A percentile compares a stretch with the other conserved stretches of the same genome.
Conservation (phyloP, 2,888 invertebrate genomes). For the Linyphia triangularis region DNA sequence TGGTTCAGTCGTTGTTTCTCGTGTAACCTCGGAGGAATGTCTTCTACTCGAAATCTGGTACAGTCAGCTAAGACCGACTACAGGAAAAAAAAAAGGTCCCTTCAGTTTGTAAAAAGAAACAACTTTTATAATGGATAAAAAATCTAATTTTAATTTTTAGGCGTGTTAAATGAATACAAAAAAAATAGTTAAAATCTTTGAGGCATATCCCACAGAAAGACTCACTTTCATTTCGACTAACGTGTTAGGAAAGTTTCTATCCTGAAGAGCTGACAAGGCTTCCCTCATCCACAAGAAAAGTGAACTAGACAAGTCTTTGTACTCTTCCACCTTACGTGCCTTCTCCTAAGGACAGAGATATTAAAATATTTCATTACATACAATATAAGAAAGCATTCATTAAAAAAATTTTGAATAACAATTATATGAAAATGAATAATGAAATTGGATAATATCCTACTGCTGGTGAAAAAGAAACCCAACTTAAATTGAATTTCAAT, state of each 20-base stretch:
- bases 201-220: neutral
- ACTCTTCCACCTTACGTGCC: constrained; percentile 93
- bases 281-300: constrained; percentile 96
- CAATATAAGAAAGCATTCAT: too few species aligned
- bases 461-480: too few species aligned
- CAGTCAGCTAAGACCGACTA: constrained; percentile 89
- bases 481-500: too few species aligned
- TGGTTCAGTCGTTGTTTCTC: constrained; percentile 93
- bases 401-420: too few species aligned
- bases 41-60: constrained; percentile 94
- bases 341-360: too few species aligned
- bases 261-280: constrained; percentile 90
- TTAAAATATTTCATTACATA: too few species aligned
- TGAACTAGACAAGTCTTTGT: constrained; percentile 91
- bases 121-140: neutral
- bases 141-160: neutral
- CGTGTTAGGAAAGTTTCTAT: constrained; percentile 94
- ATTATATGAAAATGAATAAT: too few species aligned
- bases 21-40: constrained; percentile 92
- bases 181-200: neutral
- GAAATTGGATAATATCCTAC: too few species aligned
- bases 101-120: too few species aligned
- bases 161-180: neutral
- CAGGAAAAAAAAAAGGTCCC: neutral
- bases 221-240: constrained; percentile 95